Percentiles rank a stretch among this genome's conserved stretches.
These are phyloP conservation scores for Erpornis zantholeuca DNA, from an alignment of 2,113 vertebrate species.

Conservation along the genomic window DNA sequence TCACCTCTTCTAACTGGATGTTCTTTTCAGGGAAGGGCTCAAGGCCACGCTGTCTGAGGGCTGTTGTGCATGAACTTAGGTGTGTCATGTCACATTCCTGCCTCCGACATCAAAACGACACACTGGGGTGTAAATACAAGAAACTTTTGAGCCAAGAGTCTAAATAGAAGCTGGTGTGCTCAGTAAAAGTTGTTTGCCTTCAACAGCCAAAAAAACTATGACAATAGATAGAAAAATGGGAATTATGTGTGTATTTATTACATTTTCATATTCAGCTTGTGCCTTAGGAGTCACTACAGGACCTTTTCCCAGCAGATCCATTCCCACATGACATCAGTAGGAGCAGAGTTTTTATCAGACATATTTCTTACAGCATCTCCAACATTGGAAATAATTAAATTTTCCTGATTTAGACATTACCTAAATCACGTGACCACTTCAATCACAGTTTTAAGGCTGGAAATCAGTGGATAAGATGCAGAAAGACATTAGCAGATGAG, in stretches of 20 bases:
- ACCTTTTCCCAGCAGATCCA: neutral
- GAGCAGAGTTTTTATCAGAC: neutral
- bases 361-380: neutral
- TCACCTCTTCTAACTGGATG: slow-evolving; percentile 74
- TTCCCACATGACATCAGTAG: neutral
- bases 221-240: neutral
- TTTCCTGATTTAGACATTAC: neutral
- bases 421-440: neutral
- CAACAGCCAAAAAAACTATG: neutral
- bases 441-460: neutral
- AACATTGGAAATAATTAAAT: neutral
- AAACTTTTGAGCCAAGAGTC: neutral
- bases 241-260: neutral
- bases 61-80: no score
- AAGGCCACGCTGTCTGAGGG: slow-evolving; percentile 51
- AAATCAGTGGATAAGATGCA: neutral
- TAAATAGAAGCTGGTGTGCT: neutral
- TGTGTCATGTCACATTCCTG: no score
- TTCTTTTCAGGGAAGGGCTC: slow-evolving; percentile 72
- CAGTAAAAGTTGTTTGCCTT: neutral
- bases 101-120: no score
- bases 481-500: neutral
- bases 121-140: neutral
- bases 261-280: neutral
- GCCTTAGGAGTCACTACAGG: neutral